Base-by-base conservation (phyloP, 2,888 invertebrate genomes). In the Microdon myrmicae region DNA sequence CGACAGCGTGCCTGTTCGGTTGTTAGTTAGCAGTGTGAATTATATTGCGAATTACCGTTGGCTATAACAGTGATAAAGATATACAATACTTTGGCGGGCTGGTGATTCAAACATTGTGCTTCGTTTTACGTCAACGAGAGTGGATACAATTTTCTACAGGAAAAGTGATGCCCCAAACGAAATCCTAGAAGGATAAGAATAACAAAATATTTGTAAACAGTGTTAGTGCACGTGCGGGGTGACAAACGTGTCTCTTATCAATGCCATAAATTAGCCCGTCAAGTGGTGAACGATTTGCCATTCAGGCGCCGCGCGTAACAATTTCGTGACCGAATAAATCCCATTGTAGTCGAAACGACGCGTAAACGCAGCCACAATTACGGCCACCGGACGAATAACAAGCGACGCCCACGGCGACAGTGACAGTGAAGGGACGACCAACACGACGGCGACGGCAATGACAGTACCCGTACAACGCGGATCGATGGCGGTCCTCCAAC, bases 401-500 rank as follows among this genome's bases (percentile, higher is more conserved):
- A 59, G 34, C 13, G 59, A 58, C 59, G 59, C 66, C 53, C 58
- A 66, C 66, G 66, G 66, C 59, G 66, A 66, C 69, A 71, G 72
- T 67, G 68, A 72, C 67, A 72, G 72, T 79, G 79, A 77, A 76
- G 76, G 48, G 43, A 67, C 56, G 44, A 55, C 48, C 34, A 58
- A 56, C 31, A 54, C 55, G n/a, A 59, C 59, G 41, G 47, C 67
- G 44, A 29, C 68, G 56, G 61, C 66, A 43, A 81, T 73, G 81
- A 80, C 81, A 79, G 82, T 82, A 78, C 83, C 82, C 53, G 69
- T 64, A 68, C 79, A 69, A 71, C 72, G 73, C 71, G 77, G 75
- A 64, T 75, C 77, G 69, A 83, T 83, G 83, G 83, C 83, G 79
- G 83, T 83, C 79, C 83, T 84, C 75, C 86, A 84, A 77, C 85